phyloP scores from a whole-genome alignment of 2,113 vertebrate genomes.

The Glareola pratincola region DNA sequence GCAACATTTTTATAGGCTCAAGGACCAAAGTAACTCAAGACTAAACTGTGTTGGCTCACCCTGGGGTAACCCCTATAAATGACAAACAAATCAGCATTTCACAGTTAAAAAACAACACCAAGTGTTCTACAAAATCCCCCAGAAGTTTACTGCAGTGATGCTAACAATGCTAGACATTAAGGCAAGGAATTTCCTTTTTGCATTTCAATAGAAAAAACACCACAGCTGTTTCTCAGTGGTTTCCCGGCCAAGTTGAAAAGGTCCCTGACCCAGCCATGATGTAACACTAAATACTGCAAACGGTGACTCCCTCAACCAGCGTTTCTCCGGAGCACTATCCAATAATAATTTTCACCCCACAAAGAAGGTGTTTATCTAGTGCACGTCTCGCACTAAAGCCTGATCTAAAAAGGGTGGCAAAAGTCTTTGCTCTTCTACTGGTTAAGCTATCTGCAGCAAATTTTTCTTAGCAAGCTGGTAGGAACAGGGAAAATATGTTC shows the following conservation, averaged over 20 bases:
- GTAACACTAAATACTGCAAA: background rate
- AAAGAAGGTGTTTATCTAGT: background rate
- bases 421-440: background rate
- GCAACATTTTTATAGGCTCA: slow-evolving; percentile 19
- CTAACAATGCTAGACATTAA: slow-evolving; percentile 53
- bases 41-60: slow-evolving; percentile 58
- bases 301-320: background rate
- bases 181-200: slow-evolving; percentile 44
- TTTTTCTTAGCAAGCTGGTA: background rate
- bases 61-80: slow-evolving; percentile 51
- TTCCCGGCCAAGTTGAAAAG: slow-evolving; percentile 41
- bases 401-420: background rate
- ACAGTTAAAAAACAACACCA: slow-evolving; percentile 37
- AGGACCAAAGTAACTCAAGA: slow-evolving; percentile 21
- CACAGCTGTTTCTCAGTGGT: slow-evolving; percentile 19
- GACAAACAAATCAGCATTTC: slow-evolving; percentile 65
- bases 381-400: background rate
- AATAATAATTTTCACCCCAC: background rate
- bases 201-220: slow-evolving; percentile 42
- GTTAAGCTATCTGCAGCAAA: background rate
- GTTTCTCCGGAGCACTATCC: background rate
- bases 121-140: slow-evolving; percentile 12
- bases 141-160: slow-evolving; percentile 44
- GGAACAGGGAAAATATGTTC: background rate
- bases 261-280: background rate